Base-by-base conservation (phyloP, 2,113 vertebrate species). In the Amblyornis subalaris region DNA sequence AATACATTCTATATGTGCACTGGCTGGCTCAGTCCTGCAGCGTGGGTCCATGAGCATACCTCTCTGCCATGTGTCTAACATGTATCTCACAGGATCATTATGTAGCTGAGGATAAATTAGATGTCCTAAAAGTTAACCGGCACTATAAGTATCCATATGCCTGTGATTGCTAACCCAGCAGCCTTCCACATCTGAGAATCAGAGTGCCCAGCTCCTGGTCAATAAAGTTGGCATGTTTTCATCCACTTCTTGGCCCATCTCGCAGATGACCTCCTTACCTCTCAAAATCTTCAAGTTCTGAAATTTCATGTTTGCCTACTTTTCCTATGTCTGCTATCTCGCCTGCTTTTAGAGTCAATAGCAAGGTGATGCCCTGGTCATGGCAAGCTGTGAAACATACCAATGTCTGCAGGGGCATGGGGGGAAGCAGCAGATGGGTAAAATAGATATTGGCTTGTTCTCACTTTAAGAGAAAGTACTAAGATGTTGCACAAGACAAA, bases 131-230 rank as follows among this genome's bases (percentile, higher is more conserved):
- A 78, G 14, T 47, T 83, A 70, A 9, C 4, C 66, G 15, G 3
- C 40, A 38, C 3, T 2, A 0, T 20, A 53, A 23, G 10, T 6
- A 72, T 23, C 7, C 5, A 6, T 26, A 61, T 15, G 4, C 3
- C 66, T 62, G 38, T 35, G 10, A 35, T 55, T 72, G 60, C 4
- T 65, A 53, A 60, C 4, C 2, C 4, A 40, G 1, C 26, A 48
- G 14, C 7, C 7, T 85, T 9, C 22, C 9, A 31, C 2, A n/a
- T n/a, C 12, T 53, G 21, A 53, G 50, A 61, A 54, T 35, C 33
- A n/a, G 33, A 42, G 29, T 22, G 21, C 22, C 23, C 5, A 54
- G 3, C 14, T 66, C 20, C 18, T 47, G 22, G 14, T 64, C 53
- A 51, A 25, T 61, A 45, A 69, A 11, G 6, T 6, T 9, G 8